A percentile compares a stretch with the other conserved stretches of the same genome.
These are phyloP conservation scores for Crypturellus undulatus DNA, from an alignment of 2,113 vertebrate genomes.

Conservation along the genomic window DNA sequence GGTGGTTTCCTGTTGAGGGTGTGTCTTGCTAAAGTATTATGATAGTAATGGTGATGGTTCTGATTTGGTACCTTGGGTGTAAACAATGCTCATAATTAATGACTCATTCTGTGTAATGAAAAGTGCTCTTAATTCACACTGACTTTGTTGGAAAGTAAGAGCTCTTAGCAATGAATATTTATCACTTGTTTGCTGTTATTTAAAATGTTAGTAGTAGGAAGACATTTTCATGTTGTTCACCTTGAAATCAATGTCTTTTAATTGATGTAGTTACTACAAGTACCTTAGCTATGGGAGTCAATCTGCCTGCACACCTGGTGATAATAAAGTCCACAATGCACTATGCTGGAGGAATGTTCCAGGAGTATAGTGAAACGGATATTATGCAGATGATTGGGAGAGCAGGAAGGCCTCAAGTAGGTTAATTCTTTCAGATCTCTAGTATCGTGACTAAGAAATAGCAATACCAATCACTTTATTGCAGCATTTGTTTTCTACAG, in stretches of 20 bases:
- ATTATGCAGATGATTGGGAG: slow-evolving; percentile 98
- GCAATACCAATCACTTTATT: background rate
- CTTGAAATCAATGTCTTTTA: slow-evolving; percentile 51
- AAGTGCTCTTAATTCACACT: background rate
- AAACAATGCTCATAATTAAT: background rate
- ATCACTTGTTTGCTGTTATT: background rate
- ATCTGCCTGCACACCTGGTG: slow-evolving; percentile 96
- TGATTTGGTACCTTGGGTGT: background rate
- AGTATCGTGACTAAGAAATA: background rate
- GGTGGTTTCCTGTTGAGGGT: background rate
- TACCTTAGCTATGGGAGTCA: slow-evolving; percentile 97
- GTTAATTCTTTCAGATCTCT: background rate
- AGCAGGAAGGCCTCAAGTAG: slow-evolving; percentile 95
- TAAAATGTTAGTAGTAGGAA: background rate
- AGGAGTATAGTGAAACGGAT: slow-evolving; percentile 96
- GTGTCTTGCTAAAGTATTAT: background rate
- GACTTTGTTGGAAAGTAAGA: background rate
- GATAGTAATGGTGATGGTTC: background rate
- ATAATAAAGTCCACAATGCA: slow-evolving; percentile 97
- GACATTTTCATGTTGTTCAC: background rate
- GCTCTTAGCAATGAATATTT: background rate
- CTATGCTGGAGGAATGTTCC: slow-evolving; percentile 90
- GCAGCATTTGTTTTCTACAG: background rate
- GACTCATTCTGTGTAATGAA: background rate
- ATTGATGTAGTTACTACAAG: slow-evolving; percentile 92